phyloP scores from a whole-genome alignment of 2,113 vertebrate species.

The Platanista minor region DNA sequence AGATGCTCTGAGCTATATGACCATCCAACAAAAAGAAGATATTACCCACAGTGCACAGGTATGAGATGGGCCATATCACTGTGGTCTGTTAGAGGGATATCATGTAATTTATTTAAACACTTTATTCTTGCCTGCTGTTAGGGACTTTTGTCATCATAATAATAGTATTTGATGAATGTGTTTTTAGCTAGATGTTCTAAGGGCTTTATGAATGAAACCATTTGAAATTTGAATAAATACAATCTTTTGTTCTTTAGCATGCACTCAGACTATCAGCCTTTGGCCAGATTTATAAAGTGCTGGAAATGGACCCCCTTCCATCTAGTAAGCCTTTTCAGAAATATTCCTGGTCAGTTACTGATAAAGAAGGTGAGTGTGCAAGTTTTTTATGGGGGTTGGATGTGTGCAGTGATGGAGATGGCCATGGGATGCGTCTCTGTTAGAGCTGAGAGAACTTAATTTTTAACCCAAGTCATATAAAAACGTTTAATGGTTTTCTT shows the following conservation, averaged over 20 bases:
- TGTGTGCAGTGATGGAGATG: background rate
- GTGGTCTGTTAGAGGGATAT: background rate
- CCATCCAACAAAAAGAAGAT: slow-evolving; percentile 92
- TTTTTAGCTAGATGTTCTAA: slow-evolving; percentile 36
- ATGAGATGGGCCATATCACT: slow-evolving; percentile 37
- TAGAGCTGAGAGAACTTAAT: background rate
- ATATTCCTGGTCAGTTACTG: slow-evolving; percentile 92
- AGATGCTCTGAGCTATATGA: slow-evolving; percentile 92
- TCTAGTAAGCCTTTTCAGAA: slow-evolving; percentile 98
- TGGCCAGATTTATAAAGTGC: slow-evolving; percentile 97
- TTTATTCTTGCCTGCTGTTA: background rate
- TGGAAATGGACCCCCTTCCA: slow-evolving; percentile 98
- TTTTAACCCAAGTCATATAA: background rate
- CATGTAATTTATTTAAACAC: background rate
- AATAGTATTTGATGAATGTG: background rate
- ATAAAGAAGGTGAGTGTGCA: slow-evolving; percentile 92
- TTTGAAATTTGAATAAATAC: slow-evolving; percentile 43
- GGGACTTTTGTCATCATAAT: background rate
- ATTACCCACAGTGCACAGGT: slow-evolving; percentile 97
- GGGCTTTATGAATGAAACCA: background rate
- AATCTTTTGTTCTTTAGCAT: slow-evolving; percentile 84
- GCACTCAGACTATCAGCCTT: slow-evolving; percentile 96
- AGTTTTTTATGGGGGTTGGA: background rate
- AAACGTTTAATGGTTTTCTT: background rate
- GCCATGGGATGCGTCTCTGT: background rate